phyloP scores from a whole-genome alignment of 1,140 invertebrate species.

The Anadara kagoshimensis region DNA sequence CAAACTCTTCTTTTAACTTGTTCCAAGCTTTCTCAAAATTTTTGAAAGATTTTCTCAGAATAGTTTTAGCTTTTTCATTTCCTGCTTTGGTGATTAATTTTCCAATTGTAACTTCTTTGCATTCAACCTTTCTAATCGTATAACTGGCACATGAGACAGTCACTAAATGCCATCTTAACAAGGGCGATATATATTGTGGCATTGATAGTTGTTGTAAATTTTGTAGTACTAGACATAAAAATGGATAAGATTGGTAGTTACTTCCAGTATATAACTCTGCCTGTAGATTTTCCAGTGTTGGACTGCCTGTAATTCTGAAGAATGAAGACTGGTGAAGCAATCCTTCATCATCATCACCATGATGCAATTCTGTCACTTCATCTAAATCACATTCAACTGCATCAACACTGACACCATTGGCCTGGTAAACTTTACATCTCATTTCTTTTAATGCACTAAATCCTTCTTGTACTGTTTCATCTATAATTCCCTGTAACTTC shows the following conservation, averaged over 20 bases:
- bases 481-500: background rate
- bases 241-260: background rate
- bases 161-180: conserved; percentile 38
- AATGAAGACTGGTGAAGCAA: conserved; percentile 1
- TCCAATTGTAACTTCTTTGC: conserved; percentile 26
- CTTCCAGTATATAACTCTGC: background rate
- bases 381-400: too few relatives aligned
- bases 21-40: conserved; percentile 41
- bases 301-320: background rate
- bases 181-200: conserved; percentile 25
- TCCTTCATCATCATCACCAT: background rate
- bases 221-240: conserved; percentile 16
- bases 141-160: conserved; percentile 29
- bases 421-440: background rate
- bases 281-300: conserved; percentile 12
- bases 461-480: background rate
- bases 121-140: conserved; percentile 34
- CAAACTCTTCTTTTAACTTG: conserved; percentile 16
- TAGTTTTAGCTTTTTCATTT: conserved; percentile 13
- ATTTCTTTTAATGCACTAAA: background rate
- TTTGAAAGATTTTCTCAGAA: conserved; percentile 33
- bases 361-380: too few relatives aligned
- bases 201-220: conserved; percentile 8
- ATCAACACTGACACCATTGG: background rate
- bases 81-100: conserved; percentile 24